Conservation (phyloP, 2,888 invertebrate genomes). For the Hydraecia micacea region DNA sequence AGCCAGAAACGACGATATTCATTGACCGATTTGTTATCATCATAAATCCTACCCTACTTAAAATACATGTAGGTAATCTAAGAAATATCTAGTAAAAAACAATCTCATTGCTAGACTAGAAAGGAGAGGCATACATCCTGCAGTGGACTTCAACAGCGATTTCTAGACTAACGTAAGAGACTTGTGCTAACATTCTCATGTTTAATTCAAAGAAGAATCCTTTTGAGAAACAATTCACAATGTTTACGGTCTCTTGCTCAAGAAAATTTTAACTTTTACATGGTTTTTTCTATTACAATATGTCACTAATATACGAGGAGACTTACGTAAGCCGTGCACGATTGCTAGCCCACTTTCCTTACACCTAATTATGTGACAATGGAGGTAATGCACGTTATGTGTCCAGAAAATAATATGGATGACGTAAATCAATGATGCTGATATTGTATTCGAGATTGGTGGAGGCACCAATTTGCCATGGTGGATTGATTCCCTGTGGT, state of each 20-base stretch:
- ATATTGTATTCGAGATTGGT: conserved; percentile 48
- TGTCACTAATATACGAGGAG: conserved; percentile 72
- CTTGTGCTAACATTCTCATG: not conserved
- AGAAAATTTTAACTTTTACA: conserved; percentile 52
- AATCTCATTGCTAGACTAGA: not conserved
- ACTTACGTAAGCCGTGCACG: conserved; percentile 69
- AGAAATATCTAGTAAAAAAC: not conserved
- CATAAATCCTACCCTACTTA: not conserved
- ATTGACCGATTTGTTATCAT: not conserved
- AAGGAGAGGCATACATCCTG: not conserved
- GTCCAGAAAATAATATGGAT: conserved; percentile 56
- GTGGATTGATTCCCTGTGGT: conserved; percentile 27
- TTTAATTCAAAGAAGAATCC: not conserved
- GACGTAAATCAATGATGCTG: conserved; percentile 59
- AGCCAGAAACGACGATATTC: not conserved
- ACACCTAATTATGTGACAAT: conserved; percentile 77
- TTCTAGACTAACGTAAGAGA: not conserved
- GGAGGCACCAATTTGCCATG: conserved; percentile 39
- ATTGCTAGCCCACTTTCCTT: conserved; percentile 76
- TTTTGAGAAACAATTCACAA: conserved; percentile 9
- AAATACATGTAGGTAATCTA: not conserved
- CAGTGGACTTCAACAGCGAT: not conserved
- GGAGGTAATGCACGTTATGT: conserved; percentile 56
- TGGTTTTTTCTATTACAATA: conserved; percentile 72
- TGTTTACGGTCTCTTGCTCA: conserved; percentile 52